phyloP scores from a whole-genome alignment of 2,888 invertebrate genomes.

The Dryocosmus kuriphilus region DNA sequence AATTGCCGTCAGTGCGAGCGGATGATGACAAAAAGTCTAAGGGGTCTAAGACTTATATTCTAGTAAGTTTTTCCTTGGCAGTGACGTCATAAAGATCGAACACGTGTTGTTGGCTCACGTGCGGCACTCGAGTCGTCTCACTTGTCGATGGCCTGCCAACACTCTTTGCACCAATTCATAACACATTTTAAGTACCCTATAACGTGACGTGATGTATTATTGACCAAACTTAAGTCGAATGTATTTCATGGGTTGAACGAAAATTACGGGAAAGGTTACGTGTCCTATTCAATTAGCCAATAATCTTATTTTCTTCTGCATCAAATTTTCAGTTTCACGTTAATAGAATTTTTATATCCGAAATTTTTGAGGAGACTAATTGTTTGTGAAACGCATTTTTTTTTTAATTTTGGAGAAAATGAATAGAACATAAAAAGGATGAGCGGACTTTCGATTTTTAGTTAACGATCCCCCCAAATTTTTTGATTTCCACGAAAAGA shows the following conservation, averaged over 20 bases:
- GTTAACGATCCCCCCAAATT: too few species aligned
- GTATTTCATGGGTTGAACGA: neutral
- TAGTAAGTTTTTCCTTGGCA: neutral
- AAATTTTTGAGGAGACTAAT: too few species aligned
- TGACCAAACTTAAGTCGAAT: neutral
- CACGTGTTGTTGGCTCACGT: conserved; percentile 35
- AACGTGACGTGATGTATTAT: neutral
- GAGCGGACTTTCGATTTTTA: too few species aligned
- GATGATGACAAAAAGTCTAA: too few species aligned
- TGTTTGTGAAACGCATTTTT: too few species aligned
- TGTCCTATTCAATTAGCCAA: neutral
- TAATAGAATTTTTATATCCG: too few species aligned
- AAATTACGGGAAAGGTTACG: neutral
- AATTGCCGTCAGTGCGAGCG: too few species aligned
- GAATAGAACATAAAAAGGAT: too few species aligned
- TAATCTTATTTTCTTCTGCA: neutral
- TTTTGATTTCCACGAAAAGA: too few species aligned
- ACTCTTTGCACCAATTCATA: neutral
- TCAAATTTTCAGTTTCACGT: too few species aligned
- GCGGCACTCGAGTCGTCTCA: conserved; percentile 14
- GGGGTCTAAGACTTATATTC: too few species aligned
- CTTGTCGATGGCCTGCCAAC: conserved; percentile 17
- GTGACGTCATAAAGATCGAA: neutral
- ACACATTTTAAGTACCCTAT: neutral
- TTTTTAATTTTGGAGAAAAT: too few species aligned